Evolutionary conservation across 23 tunicate species (phyloP), one percentile per base, ranked within the genome.

Genomic region (Diplosoma virens): DNA sequence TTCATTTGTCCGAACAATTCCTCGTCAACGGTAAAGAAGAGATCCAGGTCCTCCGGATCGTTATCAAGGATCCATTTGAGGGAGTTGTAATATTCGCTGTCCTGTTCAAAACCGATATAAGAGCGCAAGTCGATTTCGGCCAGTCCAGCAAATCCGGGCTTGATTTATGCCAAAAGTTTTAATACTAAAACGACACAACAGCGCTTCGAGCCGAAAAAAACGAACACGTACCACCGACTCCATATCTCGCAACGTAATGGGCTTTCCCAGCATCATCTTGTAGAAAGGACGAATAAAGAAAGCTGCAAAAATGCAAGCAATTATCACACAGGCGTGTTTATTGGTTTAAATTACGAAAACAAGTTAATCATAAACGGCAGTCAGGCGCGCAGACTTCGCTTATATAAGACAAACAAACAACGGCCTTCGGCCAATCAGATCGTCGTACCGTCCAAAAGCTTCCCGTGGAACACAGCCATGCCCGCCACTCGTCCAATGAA

Each of bases 401-500:
- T n/a, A n/a, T n/a, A n/a, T n/a, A n/a, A n/a, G n/a, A n/a, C n/a
- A n/a, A n/a, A n/a, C n/a, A n/a, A n/a, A n/a, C n/a, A n/a, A n/a
- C n/a, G n/a, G n/a, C n/a, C n/a, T n/a, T n/a, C n/a, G n/a, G n/a
- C n/a, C n/a, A n/a, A n/a, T n/a, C n/a, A n/a, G n/a, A n/a, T n/a
- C n/a, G n/a, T 41, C 50, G 55, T 34, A 92, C 97, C 98, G 65
- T 93, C 98, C 24, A 93, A 72, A 31, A 93, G 77, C 59, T 93
- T 93, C 47, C 98, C 98, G 64, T 93, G 98, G 58, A 81, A 93
- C 18, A 93, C 98, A 2, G 98, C 98, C 98, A 93, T 93, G 25
- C 98, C 98, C 7, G 98, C 98, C 35, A 93, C 98, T 16, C 98
- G 56, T n/a, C 98, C 98, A 68, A 93, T 93, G 34, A 93, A 93